Base-by-base conservation (phyloP, 2,888 invertebrate genomes). In the Itoplectis maculator region DNA sequence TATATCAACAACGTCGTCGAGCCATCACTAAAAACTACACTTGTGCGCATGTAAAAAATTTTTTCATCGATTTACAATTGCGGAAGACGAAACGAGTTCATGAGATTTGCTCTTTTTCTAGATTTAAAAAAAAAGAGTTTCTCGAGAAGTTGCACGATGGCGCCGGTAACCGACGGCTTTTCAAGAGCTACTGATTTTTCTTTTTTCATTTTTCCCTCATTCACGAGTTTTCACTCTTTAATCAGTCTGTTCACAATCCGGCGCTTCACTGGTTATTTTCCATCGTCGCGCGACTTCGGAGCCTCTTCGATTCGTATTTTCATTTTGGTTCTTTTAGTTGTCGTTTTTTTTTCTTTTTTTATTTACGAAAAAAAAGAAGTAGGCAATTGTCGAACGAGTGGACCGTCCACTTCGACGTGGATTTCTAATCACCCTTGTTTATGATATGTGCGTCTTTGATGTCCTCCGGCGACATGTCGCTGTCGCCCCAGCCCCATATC, bases 401-500 rank as follows among this genome's bases (percentile, higher is more conserved):
- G 42, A 49, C 75, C 29, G 7, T 75, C 42, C 68, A 61, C 29
- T n/a, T 20, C 11, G 54, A 49, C n/a, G 29, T 49, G 23, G 40
- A 37, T 2, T 23, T 65, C 88, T 87, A 91, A 65, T 91, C 91
- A 51, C 83, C 79, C 70, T 90, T 92, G 84, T 93, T 91, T 7
- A 89, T 84, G 15, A 93, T 91, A 13, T 89, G 69, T 3, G 89
- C 92, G 4, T 94, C 90, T 78, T 94, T 92, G 82, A 94, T 94
- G 75, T 97, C 97, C 69, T 96, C 96, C 1, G 94, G 94, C 0
- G 94, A 93, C 95, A 97, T 95, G 87, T 97, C 97, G 79, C 93
- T 92, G 89, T 97, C 97, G 45, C 96, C 97, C 97, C 97, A 97
- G 0, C 97, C 97, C 97, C 97, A 97, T n/a, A 95, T 90, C 1